Evolutionary conservation across 2,797 vertebrate genomes (phyloP).

Genomic region (Rhynchonycteris naso): DNA sequence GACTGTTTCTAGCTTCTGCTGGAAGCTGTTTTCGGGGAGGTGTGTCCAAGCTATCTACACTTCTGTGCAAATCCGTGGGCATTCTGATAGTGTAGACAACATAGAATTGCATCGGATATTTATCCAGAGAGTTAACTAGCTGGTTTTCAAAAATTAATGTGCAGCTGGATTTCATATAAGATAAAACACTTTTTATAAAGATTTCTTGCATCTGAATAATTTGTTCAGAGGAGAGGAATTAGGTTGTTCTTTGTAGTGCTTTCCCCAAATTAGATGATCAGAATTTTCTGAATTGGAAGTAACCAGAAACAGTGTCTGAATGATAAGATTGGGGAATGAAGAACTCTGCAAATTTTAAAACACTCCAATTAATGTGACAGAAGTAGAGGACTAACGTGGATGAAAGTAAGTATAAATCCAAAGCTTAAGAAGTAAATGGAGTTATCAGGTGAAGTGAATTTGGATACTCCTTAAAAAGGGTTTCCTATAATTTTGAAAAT

Average conservation of each 20-base stretch:
- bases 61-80: not conserved
- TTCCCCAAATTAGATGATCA: constrained; percentile 23
- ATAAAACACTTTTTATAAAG: constrained; percentile 24
- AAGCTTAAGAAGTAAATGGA: constrained; percentile 28
- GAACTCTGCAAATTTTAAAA: not conserved
- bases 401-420: constrained; percentile 22
- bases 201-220: constrained; percentile 55
- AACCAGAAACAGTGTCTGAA: constrained; percentile 13
- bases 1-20: not conserved
- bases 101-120: not conserved
- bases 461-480: not conserved
- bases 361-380: not conserved
- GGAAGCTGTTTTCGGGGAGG: not conserved
- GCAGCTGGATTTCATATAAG: constrained; percentile 37
- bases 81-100: not conserved
- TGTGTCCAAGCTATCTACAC: not conserved
- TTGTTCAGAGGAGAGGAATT: constrained; percentile 48
- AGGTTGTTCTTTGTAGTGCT: constrained; percentile 39
- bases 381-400: not conserved
- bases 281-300: constrained; percentile 58
- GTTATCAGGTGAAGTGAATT: not conserved
- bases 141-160: not conserved
- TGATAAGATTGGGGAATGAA: constrained; percentile 17
- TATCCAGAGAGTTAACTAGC: not conserved
- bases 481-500: not conserved